phyloP scores from a whole-genome alignment of 2,113 vertebrate species.

The Protobothrops mucrosquamatus region DNA sequence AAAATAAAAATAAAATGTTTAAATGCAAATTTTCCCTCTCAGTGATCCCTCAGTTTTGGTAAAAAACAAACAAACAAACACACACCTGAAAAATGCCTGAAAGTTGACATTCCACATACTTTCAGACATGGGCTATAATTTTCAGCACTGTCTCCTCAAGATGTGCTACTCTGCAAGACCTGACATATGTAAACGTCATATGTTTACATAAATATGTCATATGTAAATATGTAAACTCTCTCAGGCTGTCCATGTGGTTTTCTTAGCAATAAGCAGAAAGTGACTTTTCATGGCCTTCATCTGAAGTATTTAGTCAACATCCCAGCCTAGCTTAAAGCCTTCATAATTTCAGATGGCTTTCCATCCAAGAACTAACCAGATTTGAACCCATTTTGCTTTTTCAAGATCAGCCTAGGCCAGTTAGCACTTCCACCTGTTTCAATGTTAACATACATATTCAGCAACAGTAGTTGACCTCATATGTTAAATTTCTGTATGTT shows the following conservation, averaged over 20 bases:
- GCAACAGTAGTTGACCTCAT: not conserved
- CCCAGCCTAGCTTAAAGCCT: not conserved
- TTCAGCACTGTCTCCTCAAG: not conserved
- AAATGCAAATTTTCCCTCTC: not conserved
- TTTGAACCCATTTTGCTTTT: not conserved
- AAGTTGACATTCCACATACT: not conserved
- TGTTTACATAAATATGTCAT: not conserved
- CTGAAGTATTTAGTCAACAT: not conserved
- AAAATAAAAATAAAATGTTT: slow-evolving; percentile 25
- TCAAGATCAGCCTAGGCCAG: not conserved
- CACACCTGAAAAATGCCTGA: not conserved
- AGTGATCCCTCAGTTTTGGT: not conserved
- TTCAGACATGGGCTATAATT: not conserved
- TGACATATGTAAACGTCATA: not conserved
- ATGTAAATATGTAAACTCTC: not conserved
- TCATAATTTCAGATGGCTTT: not conserved
- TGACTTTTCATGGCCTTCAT: not conserved
- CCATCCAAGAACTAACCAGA: not conserved
- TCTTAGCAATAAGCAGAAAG: not conserved
- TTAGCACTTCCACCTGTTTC: not conserved
- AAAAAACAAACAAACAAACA: not conserved
- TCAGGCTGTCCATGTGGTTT: not conserved
- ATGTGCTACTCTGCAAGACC: not conserved
- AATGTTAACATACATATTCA: not conserved
- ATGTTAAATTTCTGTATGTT: not conserved